Conservation (phyloP, 2,888 invertebrate species). For the Dasypolia templi region DNA sequence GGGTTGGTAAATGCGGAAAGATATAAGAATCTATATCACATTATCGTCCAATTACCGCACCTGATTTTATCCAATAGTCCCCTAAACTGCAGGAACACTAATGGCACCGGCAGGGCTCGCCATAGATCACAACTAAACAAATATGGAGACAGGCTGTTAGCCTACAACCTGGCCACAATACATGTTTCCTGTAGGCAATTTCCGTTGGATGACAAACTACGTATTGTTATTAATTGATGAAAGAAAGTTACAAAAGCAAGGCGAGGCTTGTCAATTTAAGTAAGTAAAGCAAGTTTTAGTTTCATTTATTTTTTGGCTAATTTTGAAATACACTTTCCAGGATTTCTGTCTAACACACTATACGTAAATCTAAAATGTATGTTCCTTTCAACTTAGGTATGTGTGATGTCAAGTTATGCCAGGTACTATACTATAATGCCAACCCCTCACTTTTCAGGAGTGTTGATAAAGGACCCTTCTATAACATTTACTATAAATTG, state of each 20-base stretch:
- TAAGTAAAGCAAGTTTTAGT: neutral
- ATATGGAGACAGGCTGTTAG: conserved; percentile 51
- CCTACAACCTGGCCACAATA: conserved; percentile 40
- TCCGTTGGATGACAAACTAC: conserved; percentile 50
- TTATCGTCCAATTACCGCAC: neutral
- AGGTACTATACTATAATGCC: too few relatives aligned
- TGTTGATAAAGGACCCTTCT: too few relatives aligned
- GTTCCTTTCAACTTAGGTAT: neutral
- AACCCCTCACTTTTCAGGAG: neutral
- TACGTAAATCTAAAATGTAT: neutral
- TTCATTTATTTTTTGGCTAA: neutral
- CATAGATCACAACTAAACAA: conserved; percentile 52
- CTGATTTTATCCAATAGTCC: neutral
- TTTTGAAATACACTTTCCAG: too few relatives aligned
- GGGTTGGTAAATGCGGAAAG: too few relatives aligned
- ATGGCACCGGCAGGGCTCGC: conserved; percentile 13
- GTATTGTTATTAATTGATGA: conserved; percentile 33
- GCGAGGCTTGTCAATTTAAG: neutral
- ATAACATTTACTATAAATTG: too few relatives aligned
- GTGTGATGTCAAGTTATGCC: neutral
- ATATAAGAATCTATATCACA: neutral
- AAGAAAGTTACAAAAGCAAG: conserved; percentile 5
- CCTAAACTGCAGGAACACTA: conserved; percentile 8
- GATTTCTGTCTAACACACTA: too few relatives aligned
- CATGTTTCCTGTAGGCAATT: conserved; percentile 49